phyloP scores from a whole-genome alignment of 2,888 invertebrate species.

The Epinotia demarniana region DNA sequence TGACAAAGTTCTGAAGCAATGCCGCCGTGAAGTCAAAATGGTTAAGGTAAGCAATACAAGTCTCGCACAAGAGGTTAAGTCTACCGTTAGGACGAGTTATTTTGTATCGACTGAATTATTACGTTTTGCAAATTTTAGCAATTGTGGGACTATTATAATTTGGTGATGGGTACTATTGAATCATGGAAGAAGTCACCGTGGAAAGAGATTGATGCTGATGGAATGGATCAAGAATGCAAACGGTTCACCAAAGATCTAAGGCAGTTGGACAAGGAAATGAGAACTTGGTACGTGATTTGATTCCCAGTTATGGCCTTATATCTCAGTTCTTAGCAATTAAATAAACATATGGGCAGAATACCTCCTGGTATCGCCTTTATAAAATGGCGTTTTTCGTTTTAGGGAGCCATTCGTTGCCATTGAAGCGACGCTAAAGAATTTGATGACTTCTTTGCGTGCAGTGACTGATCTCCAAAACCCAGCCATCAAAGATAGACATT shows the following conservation, averaged over 20 bases:
- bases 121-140: conserved; percentile 73
- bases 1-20: conserved; percentile 89
- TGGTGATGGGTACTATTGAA: conserved; percentile 92
- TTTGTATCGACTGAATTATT: neutral
- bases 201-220: conserved; percentile 97
- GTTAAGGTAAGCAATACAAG: conserved; percentile 84
- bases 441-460: conserved; percentile 96
- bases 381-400: conserved; percentile 8
- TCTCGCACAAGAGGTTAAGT: neutral
- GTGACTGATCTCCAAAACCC: conserved; percentile 98
- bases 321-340: neutral
- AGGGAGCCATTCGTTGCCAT: conserved; percentile 92
- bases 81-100: neutral
- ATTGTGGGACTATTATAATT: conserved; percentile 95
- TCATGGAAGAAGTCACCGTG: conserved; percentile 98
- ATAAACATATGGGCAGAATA: neutral
- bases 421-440: conserved; percentile 94
- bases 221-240: conserved; percentile 97
- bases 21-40: conserved; percentile 90
- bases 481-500: conserved; percentile 96
- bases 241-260: conserved; percentile 94
- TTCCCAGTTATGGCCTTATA: neutral
- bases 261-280: conserved; percentile 91
- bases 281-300: conserved; percentile 84
- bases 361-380: neutral